Conservation (phyloP, 2,797 vertebrate genomes). For the Megalops cyprinoides region DNA sequence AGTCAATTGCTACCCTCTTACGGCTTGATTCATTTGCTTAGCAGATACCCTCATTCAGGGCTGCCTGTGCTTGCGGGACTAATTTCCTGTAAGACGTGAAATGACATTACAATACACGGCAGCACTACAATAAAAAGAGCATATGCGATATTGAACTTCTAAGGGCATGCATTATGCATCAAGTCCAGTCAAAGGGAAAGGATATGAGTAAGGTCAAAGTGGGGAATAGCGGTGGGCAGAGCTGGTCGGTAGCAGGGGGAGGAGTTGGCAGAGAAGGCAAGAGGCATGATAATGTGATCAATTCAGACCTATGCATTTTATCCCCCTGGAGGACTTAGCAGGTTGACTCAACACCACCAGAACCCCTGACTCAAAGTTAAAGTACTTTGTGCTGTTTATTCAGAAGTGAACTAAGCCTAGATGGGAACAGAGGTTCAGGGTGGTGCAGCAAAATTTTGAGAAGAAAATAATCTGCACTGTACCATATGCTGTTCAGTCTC, state of each 20-base stretch:
- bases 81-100: background rate
- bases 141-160: background rate
- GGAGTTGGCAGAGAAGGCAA: background rate
- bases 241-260: background rate
- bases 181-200: background rate
- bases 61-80: background rate
- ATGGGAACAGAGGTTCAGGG: too few relatives aligned
- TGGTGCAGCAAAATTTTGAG: background rate
- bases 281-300: constrained; percentile 62
- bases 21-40: constrained; percentile 3
- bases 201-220: background rate
- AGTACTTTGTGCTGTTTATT: background rate
- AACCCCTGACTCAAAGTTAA: background rate
- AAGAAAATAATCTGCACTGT: too few relatives aligned
- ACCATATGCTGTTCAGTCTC: background rate
- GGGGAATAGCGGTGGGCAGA: background rate
- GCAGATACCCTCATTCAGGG: constrained; percentile 29
- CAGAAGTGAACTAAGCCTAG: background rate
- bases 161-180: background rate
- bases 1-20: background rate
- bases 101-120: background rate
- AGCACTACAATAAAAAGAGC: background rate
- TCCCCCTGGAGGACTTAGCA: background rate
- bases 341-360: constrained; percentile 16
- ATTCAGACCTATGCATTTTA: constrained; percentile 54